These are phyloP conservation scores for Molossus alvarezi DNA, from an alignment of 2,797 vertebrate genomes.

Conservation along the genomic window DNA sequence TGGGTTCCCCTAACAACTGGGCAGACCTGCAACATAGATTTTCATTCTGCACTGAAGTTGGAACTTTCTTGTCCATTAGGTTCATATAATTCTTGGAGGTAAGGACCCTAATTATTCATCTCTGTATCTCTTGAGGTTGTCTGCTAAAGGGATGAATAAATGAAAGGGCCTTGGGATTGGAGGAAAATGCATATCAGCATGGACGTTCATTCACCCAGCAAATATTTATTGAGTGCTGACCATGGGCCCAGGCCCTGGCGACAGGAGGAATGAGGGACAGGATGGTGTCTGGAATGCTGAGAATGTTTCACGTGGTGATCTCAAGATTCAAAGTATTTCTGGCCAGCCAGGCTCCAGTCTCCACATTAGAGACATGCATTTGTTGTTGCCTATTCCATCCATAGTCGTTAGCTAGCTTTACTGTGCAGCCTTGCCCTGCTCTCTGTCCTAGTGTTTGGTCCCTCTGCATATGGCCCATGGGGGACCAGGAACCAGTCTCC, in stretches of 20 bases:
- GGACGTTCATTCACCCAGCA: not conserved
- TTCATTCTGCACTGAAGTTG: not conserved
- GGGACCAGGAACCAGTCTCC: not conserved
- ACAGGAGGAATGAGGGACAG: not conserved
- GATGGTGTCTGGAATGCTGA: not conserved
- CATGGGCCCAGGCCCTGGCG: not conserved
- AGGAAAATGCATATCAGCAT: not conserved
- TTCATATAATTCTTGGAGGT: not conserved
- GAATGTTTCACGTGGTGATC: not conserved
- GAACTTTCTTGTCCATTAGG: not conserved
- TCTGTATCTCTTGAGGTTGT: not conserved
- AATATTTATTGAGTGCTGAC: not conserved
- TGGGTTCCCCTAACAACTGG: not conserved
- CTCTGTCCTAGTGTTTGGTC: not conserved
- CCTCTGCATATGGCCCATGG: accelerated
- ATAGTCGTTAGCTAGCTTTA: not conserved
- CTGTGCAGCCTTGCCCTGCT: not conserved
- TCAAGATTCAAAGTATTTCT: conserved; percentile 2
- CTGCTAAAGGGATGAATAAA: not conserved
- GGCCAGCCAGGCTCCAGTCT: too few relatives aligned
- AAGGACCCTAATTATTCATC: not conserved
- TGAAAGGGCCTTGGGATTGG: too few relatives aligned
- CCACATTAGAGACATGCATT: not conserved
- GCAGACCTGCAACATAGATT: not conserved
- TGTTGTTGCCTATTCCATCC: not conserved